Evolutionary conservation across 2,797 vertebrate genomes (phyloP).

Genomic region (Cuculus canorus): DNA sequence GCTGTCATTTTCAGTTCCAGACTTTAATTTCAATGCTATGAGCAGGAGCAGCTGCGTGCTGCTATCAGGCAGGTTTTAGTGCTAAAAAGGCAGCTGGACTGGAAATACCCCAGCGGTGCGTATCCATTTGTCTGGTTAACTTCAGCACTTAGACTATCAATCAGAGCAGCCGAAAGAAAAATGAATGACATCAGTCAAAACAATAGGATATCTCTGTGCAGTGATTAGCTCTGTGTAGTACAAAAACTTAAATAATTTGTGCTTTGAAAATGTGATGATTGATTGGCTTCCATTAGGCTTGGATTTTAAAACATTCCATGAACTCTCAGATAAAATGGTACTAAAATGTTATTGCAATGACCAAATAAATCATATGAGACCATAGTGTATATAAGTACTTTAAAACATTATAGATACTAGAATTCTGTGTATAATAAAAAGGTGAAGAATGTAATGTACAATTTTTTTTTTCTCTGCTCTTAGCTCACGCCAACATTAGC

Average conservation of each 20-base stretch:
- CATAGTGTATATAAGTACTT: conserved; percentile 75
- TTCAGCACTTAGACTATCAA: conserved; percentile 76
- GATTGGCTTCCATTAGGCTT: conserved; percentile 80
- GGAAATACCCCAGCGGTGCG: conserved; percentile 69
- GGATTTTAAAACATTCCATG: conserved; percentile 77
- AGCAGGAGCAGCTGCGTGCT: conserved; percentile 72
- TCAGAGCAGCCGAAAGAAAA: conserved; percentile 69
- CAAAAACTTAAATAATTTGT: conserved; percentile 80
- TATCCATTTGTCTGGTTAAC: conserved; percentile 76
- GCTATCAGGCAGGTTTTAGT: conserved; percentile 69
- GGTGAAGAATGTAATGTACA: conserved; percentile 76
- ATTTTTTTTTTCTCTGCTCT: conserved; percentile 59
- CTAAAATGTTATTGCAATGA: conserved; percentile 80
- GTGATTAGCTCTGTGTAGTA: conserved; percentile 74
- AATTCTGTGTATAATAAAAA: conserved; percentile 83
- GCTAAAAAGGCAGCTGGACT: conserved; percentile 77
- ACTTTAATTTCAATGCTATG: conserved; percentile 65
- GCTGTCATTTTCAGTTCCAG: conserved; percentile 59
- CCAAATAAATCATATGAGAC: conserved; percentile 75
- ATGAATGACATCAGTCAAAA: conserved; percentile 82
- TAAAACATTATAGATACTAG: conserved; percentile 79
- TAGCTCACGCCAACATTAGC: conserved; percentile 52
- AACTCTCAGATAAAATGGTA: conserved; percentile 80
- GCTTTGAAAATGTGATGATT: conserved; percentile 82
- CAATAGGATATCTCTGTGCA: conserved; percentile 72